phyloP scores from a whole-genome alignment of 2,888 invertebrate species.

The Euzetes globulus region DNA sequence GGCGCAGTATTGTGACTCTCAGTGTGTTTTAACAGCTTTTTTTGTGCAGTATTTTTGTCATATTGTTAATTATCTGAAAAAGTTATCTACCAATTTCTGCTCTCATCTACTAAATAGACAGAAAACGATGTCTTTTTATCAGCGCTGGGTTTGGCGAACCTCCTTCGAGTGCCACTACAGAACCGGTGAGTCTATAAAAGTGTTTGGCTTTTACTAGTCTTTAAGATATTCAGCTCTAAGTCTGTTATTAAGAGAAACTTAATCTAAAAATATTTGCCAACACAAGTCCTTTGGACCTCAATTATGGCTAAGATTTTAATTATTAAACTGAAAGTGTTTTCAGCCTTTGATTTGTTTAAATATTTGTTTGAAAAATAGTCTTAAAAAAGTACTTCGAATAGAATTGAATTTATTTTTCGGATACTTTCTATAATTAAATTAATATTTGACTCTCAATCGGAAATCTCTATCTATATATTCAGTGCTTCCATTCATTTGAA shows the following conservation, averaged over 20 bases:
- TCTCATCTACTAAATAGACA: neutral
- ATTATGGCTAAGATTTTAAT: neutral
- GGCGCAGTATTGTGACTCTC: no score
- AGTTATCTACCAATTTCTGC: neutral
- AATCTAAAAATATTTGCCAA: no score
- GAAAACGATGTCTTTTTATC: constrained; percentile 26
- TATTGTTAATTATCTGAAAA: neutral
- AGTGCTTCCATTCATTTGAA: neutral
- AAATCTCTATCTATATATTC: neutral
- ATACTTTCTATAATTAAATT: neutral
- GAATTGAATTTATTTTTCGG: no score
- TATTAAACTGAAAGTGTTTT: neutral
- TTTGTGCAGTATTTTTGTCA: neutral
- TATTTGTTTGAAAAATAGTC: neutral
- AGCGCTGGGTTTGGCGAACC: constrained; percentile 29
- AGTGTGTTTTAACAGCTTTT: neutral
- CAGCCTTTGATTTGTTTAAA: neutral
- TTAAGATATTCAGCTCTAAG: no score
- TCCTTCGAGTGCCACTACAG: constrained; percentile 28
- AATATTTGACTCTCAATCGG: neutral
- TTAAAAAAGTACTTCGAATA: no score
- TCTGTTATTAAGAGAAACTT: no score
- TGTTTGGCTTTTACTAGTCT: neutral
- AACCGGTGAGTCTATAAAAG: constrained; percentile 22
- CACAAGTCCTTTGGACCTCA: no score